Evolutionary conservation across 2,888 invertebrate genomes (phyloP).

Genomic region (Heliconius charithonia): DNA sequence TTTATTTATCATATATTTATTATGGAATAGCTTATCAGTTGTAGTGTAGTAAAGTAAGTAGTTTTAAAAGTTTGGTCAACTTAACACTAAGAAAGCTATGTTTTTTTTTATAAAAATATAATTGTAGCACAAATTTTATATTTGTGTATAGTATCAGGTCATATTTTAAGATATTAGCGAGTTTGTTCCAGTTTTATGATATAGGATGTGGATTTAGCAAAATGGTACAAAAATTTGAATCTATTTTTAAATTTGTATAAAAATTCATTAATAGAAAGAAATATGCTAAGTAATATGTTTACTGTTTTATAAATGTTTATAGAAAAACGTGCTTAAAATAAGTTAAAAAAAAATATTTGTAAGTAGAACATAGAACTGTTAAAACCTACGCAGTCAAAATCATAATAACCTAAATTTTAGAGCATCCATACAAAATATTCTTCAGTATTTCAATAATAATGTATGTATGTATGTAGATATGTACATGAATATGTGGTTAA

Average conservation of each 20-base stretch:
- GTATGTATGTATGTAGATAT: neutral
- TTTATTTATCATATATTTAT: neutral
- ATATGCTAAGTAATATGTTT: too few relatives aligned
- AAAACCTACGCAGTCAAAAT: too few relatives aligned
- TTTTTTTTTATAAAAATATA: neutral
- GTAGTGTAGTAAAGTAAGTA: neutral
- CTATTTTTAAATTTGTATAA: neutral
- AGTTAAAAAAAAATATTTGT: too few relatives aligned
- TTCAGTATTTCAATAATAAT: neutral
- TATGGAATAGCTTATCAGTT: neutral
- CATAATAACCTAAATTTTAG: too few relatives aligned
- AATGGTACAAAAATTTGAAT: neutral
- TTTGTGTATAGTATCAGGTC: neutral
- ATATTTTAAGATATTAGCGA: neutral
- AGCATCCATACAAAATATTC: too few relatives aligned
- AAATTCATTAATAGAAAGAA: too few relatives aligned
- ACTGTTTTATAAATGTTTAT: too few relatives aligned
- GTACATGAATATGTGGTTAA: neutral
- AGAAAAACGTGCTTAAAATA: too few relatives aligned
- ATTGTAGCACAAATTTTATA: neutral
- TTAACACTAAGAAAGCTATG: neutral
- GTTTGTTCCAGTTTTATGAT: neutral
- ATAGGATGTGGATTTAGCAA: too few relatives aligned
- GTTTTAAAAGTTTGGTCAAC: neutral
- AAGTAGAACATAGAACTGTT: too few relatives aligned